These are phyloP conservation scores for Asarcornis scutulata DNA, from an alignment of 2,113 vertebrate genomes.

Conservation along the genomic window DNA sequence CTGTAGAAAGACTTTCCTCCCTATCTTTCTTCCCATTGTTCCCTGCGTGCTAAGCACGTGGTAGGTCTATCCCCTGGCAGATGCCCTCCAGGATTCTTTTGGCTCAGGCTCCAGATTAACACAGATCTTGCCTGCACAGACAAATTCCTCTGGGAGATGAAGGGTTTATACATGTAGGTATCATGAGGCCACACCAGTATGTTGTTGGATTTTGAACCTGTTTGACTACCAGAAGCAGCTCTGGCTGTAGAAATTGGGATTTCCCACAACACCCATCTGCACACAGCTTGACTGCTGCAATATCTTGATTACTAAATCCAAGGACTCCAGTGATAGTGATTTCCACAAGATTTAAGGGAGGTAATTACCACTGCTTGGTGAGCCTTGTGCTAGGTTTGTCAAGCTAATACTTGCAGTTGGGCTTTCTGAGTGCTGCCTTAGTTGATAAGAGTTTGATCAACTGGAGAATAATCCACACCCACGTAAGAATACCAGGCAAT, in stretches of 20 bases:
- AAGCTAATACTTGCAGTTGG: neutral
- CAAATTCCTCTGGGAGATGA: neutral
- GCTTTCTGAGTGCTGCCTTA: neutral
- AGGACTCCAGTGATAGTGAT: neutral
- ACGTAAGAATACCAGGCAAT: accelerated
- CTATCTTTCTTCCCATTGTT: too few species aligned
- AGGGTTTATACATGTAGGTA: neutral
- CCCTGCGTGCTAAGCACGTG: neutral
- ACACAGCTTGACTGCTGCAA: neutral
- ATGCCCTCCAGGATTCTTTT: neutral
- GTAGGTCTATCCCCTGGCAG: neutral
- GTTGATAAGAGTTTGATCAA: neutral
- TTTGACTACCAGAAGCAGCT: neutral
- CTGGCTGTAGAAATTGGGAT: neutral
- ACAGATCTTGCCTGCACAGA: neutral
- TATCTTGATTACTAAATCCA: neutral
- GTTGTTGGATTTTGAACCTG: neutral
- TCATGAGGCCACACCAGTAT: neutral
- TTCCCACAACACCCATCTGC: neutral
- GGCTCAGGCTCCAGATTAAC: neutral
- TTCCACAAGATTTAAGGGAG: neutral
- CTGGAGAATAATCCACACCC: neutral
- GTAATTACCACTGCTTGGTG: neutral
- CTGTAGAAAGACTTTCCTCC: neutral
- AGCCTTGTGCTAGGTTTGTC: neutral